These are phyloP conservation scores for Leptinotarsa rubiginosa DNA, from an alignment of 2,888 invertebrate genomes.

Conservation along the genomic window DNA sequence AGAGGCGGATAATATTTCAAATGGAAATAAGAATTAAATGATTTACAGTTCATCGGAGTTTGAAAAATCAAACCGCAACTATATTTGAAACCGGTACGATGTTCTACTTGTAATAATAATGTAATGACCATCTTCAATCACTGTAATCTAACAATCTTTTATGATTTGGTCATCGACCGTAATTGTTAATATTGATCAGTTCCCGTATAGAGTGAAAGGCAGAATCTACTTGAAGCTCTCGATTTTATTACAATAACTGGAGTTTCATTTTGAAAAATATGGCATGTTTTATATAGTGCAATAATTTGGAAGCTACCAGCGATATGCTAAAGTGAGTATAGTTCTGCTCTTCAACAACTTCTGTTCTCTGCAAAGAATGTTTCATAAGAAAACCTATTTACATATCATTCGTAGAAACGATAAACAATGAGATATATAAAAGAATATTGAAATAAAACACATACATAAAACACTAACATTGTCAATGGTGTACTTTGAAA, in stretches of 20 bases:
- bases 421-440: too few relatives aligned
- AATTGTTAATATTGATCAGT: background rate
- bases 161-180: background rate
- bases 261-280: background rate
- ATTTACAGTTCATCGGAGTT: conserved; percentile 18
- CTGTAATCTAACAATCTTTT: conserved; percentile 6
- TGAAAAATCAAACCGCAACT: conserved; percentile 7
- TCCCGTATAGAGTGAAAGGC: conserved; percentile 5
- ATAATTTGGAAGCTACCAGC: too few relatives aligned
- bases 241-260: conserved; percentile 8
- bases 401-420: too few relatives aligned
- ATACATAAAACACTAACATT: too few relatives aligned
- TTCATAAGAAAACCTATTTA: too few relatives aligned
- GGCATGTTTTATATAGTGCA: too few relatives aligned
- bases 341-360: too few relatives aligned
- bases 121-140: conserved; percentile 8
- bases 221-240: background rate
- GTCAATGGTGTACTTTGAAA: too few relatives aligned
- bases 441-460: too few relatives aligned
- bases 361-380: too few relatives aligned
- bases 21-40: conserved; percentile 11
- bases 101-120: conserved; percentile 14
- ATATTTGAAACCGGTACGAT: conserved; percentile 13
- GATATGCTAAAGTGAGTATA: too few relatives aligned
- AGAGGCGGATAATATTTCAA: conserved; percentile 19